These are phyloP conservation scores for Eudyptes chrysolophus DNA, from an alignment of 2,113 vertebrate species.

Conservation along the genomic window DNA sequence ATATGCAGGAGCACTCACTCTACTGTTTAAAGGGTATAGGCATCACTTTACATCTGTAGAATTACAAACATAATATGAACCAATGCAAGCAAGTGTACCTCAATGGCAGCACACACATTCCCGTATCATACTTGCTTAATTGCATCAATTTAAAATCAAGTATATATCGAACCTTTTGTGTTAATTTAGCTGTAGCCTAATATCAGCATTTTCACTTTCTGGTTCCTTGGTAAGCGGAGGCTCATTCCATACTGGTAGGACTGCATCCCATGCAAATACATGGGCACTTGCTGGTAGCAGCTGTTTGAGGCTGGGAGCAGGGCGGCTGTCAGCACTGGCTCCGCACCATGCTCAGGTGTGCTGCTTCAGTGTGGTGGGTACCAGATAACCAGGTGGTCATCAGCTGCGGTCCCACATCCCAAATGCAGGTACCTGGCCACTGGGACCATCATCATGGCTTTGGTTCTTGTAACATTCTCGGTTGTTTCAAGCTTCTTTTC, in stretches of 20 bases:
- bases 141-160: neutral
- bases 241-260: neutral
- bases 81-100: neutral
- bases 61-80: neutral
- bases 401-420: neutral
- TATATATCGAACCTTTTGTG: neutral
- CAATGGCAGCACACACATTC: neutral
- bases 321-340: fast-evolving
- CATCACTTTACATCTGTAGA: neutral
- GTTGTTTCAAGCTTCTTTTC: neutral
- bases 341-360: fast-evolving
- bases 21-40: neutral
- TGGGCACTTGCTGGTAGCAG: neutral
- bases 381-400: neutral
- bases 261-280: neutral
- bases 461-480: neutral
- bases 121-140: neutral
- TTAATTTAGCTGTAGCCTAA: neutral
- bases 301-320: neutral
- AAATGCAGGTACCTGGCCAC: fast-evolving
- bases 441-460: fast-evolving
- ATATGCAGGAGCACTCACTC: neutral
- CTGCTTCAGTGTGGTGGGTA: neutral
- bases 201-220: neutral
- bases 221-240: neutral